These are phyloP conservation scores for Lasiurus cinereus DNA, from an alignment of 2,113 vertebrate genomes.

Conservation along the genomic window DNA sequence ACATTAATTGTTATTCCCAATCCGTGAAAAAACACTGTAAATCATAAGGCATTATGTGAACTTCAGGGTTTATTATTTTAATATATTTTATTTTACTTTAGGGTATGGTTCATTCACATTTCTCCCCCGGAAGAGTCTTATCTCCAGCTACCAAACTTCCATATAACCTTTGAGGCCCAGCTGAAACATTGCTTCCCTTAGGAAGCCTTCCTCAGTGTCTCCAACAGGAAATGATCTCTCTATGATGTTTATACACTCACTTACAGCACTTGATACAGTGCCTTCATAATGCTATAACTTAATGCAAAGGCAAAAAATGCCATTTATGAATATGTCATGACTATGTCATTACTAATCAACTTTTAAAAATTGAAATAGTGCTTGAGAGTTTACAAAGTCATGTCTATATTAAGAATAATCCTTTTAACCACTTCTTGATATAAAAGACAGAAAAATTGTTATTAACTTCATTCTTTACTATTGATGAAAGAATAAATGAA, in stretches of 20 bases:
- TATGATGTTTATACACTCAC: not conserved
- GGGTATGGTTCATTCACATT: no score
- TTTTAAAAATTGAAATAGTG: not conserved
- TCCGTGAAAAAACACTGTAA: not conserved
- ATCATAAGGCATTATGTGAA: not conserved
- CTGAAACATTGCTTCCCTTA: no score
- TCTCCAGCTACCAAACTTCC: no score
- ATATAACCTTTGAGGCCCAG: no score
- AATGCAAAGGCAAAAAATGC: slow-evolving; percentile 16
- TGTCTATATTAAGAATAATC: not conserved
- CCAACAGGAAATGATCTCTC: no score
- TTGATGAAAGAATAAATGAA: slow-evolving; percentile 18
- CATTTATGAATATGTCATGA: not conserved
- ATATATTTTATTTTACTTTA: not conserved
- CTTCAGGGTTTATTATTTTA: not conserved
- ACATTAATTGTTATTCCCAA: not conserved
- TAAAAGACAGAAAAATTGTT: not conserved
- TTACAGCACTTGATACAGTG: not conserved
- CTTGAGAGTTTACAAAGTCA: slow-evolving; percentile 41
- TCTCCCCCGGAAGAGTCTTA: no score
- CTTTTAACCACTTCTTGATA: not conserved
- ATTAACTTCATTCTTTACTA: not conserved
- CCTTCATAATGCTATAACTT: not conserved
- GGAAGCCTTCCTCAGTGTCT: no score
- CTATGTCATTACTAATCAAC: not conserved